Evolutionary conservation across 2,797 vertebrate species (phyloP), one percentile per base, ranked within the genome.

Genomic region (Potorous gilbertii): DNA sequence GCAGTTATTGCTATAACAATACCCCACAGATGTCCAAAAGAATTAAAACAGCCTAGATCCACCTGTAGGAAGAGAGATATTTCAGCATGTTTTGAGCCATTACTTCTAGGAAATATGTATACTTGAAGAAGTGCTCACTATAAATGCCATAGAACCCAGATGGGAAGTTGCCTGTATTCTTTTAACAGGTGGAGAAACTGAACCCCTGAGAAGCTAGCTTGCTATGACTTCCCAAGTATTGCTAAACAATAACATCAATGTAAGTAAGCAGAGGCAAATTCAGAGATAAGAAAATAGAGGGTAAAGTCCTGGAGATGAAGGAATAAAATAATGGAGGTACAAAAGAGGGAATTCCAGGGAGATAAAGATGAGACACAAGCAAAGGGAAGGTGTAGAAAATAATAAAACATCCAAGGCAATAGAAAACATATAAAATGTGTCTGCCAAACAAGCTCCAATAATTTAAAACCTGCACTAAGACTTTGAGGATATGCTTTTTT

Each of bases 21-120:
- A 46, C n/a, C 4, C n/a, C 8, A 81, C n/a, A 81, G 16, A 46
- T 81, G 40, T 21, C 40, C 74, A 81, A 81, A 81, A 46, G 46
- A 81, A 81, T 81, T 81, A 46, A 81, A 81, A 46, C 21, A 46
- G 2, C 74, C 18, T 46, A 81, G 40, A 46, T 46, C n/a, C 21
- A 81, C 40, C n/a, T 81, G n/a, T 46, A 81, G 74, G 18, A 9
- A 81, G 74, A 81, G 66, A 74, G n/a, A 40, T 74, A 14, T 66
- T 62, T n/a, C 34, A 14, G 1, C 34, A 5, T n/a, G 14, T 93
- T 95, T 90, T 54, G 54, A 27, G 50, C 55, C 40, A 27, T 57
- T 54, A 95, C 94, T 93, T 93, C 54, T 27, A 91, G 87, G 74
- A 81, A 81, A 81, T 62, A 40, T 5, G 46, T 91, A 46, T 27